Conservation (phyloP, 2,797 vertebrate species). For the Petrocephalus schoutedeni region DNA sequence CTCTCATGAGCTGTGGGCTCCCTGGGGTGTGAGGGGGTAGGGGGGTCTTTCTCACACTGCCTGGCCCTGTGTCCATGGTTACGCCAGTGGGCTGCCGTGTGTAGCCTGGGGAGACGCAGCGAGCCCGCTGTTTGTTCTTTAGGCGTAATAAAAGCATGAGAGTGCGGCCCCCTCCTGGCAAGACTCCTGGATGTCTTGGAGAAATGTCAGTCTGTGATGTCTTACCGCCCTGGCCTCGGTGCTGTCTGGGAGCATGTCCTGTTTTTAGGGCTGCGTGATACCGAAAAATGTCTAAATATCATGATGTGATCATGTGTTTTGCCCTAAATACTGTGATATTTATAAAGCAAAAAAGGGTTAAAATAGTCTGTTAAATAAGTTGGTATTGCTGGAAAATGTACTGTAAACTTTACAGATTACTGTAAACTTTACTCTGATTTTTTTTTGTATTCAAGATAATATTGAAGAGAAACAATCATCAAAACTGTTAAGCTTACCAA, state of each 20-base stretch:
- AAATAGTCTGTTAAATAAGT: background rate
- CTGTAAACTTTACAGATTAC: too few species aligned
- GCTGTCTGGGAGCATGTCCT: background rate
- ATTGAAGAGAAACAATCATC: background rate
- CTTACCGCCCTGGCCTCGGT: background rate
- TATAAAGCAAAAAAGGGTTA: background rate
- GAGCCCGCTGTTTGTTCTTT: constrained; percentile 3
- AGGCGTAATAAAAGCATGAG: background rate
- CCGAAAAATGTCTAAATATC: background rate
- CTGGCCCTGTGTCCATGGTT: constrained; percentile 11
- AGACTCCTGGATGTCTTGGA: background rate
- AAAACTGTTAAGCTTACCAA: background rate
- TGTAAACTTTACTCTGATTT: background rate
- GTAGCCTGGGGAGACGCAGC: background rate
- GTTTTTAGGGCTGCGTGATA: too few species aligned
- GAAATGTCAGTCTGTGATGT: background rate
- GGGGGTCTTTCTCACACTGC: constrained; percentile 7
- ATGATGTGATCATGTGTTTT: background rate
- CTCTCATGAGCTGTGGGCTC: background rate
- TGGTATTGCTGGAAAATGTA: background rate
- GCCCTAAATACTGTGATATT: background rate
- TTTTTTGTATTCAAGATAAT: background rate
- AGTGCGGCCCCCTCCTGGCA: background rate
- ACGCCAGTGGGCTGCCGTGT: background rate
- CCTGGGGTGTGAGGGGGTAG: background rate